A percentile compares a stretch with the other conserved stretches of the same genome.
phyloP scores from a whole-genome alignment of 2,113 vertebrate species.

The Myotis yumanensis region DNA sequence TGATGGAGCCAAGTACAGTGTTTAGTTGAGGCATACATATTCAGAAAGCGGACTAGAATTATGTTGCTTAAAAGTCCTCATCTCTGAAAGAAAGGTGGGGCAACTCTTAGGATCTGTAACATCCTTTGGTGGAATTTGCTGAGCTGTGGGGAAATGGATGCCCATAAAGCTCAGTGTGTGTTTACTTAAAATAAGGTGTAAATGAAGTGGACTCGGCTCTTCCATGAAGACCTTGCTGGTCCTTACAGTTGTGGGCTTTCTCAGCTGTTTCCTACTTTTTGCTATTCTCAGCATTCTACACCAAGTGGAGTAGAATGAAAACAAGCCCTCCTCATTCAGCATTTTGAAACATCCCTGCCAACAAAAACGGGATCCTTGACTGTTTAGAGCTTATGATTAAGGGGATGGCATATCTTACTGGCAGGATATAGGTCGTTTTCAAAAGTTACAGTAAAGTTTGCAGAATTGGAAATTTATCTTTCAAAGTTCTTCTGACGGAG shows the following conservation, averaged over 20 bases:
- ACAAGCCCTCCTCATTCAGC: slow-evolving; percentile 40
- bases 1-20: slow-evolving; percentile 22
- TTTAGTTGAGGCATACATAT: slow-evolving; percentile 26
- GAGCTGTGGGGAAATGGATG: not conserved
- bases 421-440: slow-evolving; percentile 53
- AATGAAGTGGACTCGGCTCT: not conserved
- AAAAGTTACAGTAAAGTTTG: slow-evolving; percentile 52
- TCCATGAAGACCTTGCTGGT: accelerated
- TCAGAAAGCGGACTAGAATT: slow-evolving; percentile 42
- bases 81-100: slow-evolving; percentile 16
- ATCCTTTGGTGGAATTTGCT: not conserved
- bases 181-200: not conserved
- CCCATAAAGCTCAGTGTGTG: not conserved
- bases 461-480: slow-evolving; percentile 36
- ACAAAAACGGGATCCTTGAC: slow-evolving; percentile 41
- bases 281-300: slow-evolving; percentile 36
- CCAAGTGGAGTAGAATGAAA: not conserved
- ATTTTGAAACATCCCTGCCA: slow-evolving; percentile 52
- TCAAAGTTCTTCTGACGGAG: slow-evolving; percentile 64
- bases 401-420: not conserved
- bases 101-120: accelerated
- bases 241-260: accelerated
- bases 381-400: slow-evolving; percentile 28
- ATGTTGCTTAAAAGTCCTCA: not conserved
- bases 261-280: not conserved